Evolutionary conservation across 2,113 vertebrate genomes (phyloP).

Genomic region (Pseudonaja textilis): DNA sequence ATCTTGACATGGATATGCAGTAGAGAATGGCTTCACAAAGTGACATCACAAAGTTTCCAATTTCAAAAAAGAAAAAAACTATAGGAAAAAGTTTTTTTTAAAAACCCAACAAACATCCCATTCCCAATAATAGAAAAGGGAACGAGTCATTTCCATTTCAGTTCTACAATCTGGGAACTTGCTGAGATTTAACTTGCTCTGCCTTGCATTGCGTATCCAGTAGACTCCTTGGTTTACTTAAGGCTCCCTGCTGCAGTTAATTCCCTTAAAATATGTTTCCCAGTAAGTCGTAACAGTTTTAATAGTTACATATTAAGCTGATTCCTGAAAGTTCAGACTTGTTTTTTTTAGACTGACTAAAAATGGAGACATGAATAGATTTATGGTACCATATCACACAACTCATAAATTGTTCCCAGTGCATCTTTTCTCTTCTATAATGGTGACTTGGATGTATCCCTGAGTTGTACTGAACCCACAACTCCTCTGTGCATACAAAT

Average conservation of each 20-base stretch:
- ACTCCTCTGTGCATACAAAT: not conserved
- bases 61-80: not conserved
- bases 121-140: slow-evolving; percentile 26
- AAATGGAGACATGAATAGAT: slow-evolving; percentile 7
- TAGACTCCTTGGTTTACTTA: slow-evolving; percentile 34
- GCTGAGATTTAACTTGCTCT: slow-evolving; percentile 41
- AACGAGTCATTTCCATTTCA: slow-evolving; percentile 17
- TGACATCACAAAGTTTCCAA: slow-evolving; percentile 32
- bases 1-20: slow-evolving; percentile 7
- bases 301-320: not conserved
- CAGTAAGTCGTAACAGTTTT: slow-evolving; percentile 9
- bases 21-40: slow-evolving; percentile 33
- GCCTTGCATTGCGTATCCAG: slow-evolving; percentile 32
- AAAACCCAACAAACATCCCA: not conserved
- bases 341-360: not conserved
- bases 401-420: not conserved
- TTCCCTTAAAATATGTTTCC: not conserved
- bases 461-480: not conserved
- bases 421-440: not conserved
- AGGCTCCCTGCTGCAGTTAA: not conserved
- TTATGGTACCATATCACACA: not conserved
- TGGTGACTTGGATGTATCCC: not conserved
- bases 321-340: not conserved
- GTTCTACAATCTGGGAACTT: slow-evolving; percentile 31
- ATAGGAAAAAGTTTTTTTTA: slow-evolving; percentile 30